These are phyloP conservation scores for Drosophila watanabei DNA, from an alignment of 1,140 invertebrate genomes.

Conservation along the genomic window DNA sequence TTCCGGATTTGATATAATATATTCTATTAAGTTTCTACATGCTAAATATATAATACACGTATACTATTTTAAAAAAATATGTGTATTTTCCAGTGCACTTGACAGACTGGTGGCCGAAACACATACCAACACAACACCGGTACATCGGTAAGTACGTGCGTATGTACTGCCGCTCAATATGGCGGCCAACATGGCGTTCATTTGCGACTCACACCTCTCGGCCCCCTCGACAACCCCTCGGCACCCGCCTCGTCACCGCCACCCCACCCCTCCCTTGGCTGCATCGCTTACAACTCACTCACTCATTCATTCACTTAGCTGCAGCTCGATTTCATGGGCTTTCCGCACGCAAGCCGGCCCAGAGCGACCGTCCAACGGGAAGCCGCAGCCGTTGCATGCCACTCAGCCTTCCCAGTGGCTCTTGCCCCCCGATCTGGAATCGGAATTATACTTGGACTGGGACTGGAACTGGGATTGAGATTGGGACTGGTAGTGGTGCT, in stretches of 20 bases:
- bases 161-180: slow-evolving; percentile 72
- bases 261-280: background rate
- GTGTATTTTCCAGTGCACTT: background rate
- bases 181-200: slow-evolving; percentile 82
- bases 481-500: background rate
- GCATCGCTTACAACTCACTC: slow-evolving; percentile 55
- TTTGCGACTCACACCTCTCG: slow-evolving; percentile 71
- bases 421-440: slow-evolving; percentile 23
- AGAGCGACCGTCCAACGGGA: slow-evolving; percentile 58
- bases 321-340: slow-evolving; percentile 77
- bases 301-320: slow-evolving; percentile 63
- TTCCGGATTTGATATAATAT: background rate
- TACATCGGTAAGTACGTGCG: slow-evolving; percentile 43
- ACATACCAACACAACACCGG: slow-evolving; percentile 27
- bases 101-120: slow-evolving; percentile 5
- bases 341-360: slow-evolving; percentile 71
- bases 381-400: slow-evolving; percentile 72
- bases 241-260: background rate
- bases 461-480: slow-evolving; percentile 9
- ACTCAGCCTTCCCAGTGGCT: slow-evolving; percentile 32
- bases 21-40: background rate
- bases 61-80: background rate
- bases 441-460: slow-evolving; percentile 26
- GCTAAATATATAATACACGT: no score
- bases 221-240: background rate